A percentile compares a stretch with the other conserved stretches of the same genome.
These are phyloP conservation scores for Parelbella ahira DNA, from an alignment of 2,888 invertebrate species.

Conservation along the genomic window DNA sequence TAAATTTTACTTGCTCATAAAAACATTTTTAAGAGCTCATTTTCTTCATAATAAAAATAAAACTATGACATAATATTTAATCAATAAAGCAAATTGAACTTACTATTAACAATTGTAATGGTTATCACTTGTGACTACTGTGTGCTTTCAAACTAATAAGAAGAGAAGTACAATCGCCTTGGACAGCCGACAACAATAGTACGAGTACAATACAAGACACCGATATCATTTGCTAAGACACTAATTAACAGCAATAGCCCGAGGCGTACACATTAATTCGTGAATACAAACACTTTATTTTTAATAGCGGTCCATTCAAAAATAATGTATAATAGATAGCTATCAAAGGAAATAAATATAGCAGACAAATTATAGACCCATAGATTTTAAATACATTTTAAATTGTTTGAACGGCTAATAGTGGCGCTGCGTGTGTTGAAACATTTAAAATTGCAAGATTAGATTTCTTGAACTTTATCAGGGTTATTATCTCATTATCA, in stretches of 20 bases:
- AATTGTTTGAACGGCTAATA: slow-evolving; percentile 5
- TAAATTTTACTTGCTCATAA: too few species aligned
- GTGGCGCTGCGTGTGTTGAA: slow-evolving; percentile 5
- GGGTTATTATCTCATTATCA: slow-evolving; percentile 7
- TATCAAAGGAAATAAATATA: slow-evolving; percentile 14
- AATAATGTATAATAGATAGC: slow-evolving; percentile 9
- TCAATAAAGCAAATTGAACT: too few species aligned
- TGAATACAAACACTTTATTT: slow-evolving; percentile 17
- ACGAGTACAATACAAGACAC: too few species aligned
- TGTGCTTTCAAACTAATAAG: too few species aligned
- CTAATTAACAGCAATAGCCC: slow-evolving; percentile 18
- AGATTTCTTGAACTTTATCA: slow-evolving; percentile 9
- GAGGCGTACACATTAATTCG: slow-evolving; percentile 12
- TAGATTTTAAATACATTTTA: slow-evolving; percentile 10
- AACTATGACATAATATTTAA: too few species aligned
- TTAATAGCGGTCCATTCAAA: slow-evolving; percentile 1
- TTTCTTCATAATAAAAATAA: too few species aligned
- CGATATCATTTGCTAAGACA: too few species aligned
- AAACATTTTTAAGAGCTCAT: too few species aligned
- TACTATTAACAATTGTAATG: too few species aligned
- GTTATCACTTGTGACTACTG: too few species aligned
- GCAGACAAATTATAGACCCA: slow-evolving; percentile 16
- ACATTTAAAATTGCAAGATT: slow-evolving; percentile 5
- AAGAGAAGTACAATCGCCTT: too few species aligned
- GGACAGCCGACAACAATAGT: too few species aligned